Conservation (phyloP, 2,113 vertebrate species). For the Scatophagus argus region DNA sequence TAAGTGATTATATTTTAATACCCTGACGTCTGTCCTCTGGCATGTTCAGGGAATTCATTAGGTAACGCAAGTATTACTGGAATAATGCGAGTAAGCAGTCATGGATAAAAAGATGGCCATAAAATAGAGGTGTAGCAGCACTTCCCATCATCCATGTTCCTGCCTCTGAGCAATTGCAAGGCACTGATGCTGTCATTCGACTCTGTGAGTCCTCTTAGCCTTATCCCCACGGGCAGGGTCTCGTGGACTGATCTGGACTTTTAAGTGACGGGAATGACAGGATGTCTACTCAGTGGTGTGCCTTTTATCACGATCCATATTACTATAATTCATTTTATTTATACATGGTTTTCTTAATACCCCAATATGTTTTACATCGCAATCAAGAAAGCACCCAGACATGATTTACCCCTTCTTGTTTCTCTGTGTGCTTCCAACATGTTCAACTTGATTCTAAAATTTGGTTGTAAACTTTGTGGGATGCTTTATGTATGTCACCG, state of each 20-base stretch:
- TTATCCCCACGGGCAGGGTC: slow-evolving; percentile 22
- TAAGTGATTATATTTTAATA: slow-evolving; percentile 4
- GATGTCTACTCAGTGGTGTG: not conserved
- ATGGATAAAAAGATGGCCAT: not conserved
- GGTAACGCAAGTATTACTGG: not conserved
- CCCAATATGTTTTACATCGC: not conserved
- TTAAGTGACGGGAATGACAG: slow-evolving; percentile 39
- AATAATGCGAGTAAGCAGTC: not conserved
- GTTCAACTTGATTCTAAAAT: not conserved
- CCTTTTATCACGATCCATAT: not conserved
- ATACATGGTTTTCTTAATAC: not conserved
- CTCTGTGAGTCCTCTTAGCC: slow-evolving; percentile 19
- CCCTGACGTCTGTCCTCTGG: not conserved
- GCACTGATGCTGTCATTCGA: slow-evolving; percentile 16
- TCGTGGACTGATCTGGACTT: slow-evolving; percentile 23
- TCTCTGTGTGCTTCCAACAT: not conserved
- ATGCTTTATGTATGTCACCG: not conserved
- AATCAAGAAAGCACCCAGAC: not conserved
- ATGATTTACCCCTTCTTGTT: not conserved
- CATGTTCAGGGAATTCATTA: not conserved
- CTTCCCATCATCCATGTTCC: not conserved
- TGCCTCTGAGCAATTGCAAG: slow-evolving; percentile 7
- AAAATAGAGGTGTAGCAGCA: slow-evolving; percentile 3
- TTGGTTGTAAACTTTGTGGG: not conserved
- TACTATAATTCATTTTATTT: not conserved